Evolutionary conservation across 2,888 invertebrate genomes (phyloP), one percentile per base, ranked within the genome.

Genomic region (Eubasilissa splendida): DNA sequence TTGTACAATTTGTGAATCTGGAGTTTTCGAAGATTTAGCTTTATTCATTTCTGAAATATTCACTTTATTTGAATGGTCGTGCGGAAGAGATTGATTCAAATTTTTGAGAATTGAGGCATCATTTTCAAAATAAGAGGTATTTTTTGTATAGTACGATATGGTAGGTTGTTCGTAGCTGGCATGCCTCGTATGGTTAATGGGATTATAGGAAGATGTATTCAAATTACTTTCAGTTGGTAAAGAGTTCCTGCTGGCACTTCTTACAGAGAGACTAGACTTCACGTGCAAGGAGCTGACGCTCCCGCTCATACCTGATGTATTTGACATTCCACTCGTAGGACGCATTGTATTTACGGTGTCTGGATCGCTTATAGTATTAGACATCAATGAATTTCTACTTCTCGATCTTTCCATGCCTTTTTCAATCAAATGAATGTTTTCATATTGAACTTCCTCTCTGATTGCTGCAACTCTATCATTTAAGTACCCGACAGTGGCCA

Each of bases 71-170:
- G 87, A 84, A 60, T 86, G 85, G 59, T 86, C 85, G 50, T 88
- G 88, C 53, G 68, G 80, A 31, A 77, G 63, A 14, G 75, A 81
- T 81, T 87, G 88, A 83, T 91, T 91, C 60, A 91, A 86, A 84
- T 91, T 91, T 86, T 90, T 91, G 77, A 87, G 74, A 80, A 84
- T 77, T 1, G 81, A 82, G 11, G 77, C 77, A 42, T 83, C 83
- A 12, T 79, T 82, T 12, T 83, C 84, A 31, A 79, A 79, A 66
- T 71, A 81, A 31, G 79, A 70, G 14, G 83, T 79, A 84, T 87
- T 88, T 86, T 91, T 91, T 83, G 89, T 87, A 84, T 91, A 91
- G 86, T 90, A 91, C 4, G 90, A 89, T 85, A 90, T 88, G 31
- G 90, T 89, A 8, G 84, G 83, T 78, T 82, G 83, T 52, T 84